A percentile compares a stretch with the other conserved stretches of the same genome.
phyloP scores from a whole-genome alignment of 2,888 invertebrate species.

The Chironomus tentans region DNA sequence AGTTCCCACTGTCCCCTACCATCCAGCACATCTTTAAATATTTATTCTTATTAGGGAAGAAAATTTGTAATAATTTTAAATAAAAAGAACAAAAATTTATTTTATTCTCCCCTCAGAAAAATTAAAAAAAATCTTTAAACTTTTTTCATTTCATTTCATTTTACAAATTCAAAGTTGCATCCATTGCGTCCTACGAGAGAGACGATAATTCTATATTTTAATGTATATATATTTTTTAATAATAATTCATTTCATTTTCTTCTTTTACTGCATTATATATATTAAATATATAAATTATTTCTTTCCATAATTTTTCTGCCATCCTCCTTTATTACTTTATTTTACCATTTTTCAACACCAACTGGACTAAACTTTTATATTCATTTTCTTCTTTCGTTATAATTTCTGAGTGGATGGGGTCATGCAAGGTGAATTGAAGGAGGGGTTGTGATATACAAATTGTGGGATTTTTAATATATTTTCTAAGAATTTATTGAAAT shows the following conservation, averaged over 20 bases:
- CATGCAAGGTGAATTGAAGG: background rate
- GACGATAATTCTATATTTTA: background rate
- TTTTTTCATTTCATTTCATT: background rate
- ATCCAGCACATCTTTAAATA: too few relatives aligned
- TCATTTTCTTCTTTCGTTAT: background rate
- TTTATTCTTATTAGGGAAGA: too few relatives aligned
- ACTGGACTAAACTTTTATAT: background rate
- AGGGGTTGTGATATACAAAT: too few relatives aligned
- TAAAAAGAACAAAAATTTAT: too few relatives aligned
- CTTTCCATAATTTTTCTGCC: background rate
- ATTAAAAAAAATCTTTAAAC: too few relatives aligned
- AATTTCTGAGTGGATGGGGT: background rate
- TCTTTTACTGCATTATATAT: background rate
- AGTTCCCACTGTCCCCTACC: too few relatives aligned
- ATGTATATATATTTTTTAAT: background rate
- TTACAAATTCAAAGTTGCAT: background rate
- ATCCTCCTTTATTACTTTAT: background rate
- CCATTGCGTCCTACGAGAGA: background rate
- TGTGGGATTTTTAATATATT: too few relatives aligned
- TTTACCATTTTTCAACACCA: background rate
- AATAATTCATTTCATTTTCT: background rate
- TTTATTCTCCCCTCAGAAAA: too few relatives aligned
- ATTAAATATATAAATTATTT: constrained; percentile 2
- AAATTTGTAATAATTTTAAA: too few relatives aligned
- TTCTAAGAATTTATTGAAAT: too few relatives aligned